Evolutionary conservation across 2,113 vertebrate genomes (phyloP), one percentile per base, ranked within the genome.

Genomic region (Ia io): DNA sequence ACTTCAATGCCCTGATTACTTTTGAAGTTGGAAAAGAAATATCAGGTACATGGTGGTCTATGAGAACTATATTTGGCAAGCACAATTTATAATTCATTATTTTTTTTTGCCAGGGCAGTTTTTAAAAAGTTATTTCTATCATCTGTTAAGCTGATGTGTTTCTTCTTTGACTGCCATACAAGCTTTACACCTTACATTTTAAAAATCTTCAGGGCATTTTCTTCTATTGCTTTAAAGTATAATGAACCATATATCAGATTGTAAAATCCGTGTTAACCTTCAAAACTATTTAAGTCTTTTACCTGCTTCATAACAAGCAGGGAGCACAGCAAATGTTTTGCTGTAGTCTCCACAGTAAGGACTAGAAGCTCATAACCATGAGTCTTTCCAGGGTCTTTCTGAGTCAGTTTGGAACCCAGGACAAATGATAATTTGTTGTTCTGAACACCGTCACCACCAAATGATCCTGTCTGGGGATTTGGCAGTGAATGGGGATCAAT

Each of bases 101-200:
- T 56, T 23, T 61, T 59, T 59, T 73, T 63, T 53, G 30, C 65
- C 37, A 92, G 78, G n/a, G 35, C 53, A 88, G 93, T 92, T 93
- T 95, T 95, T 5, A 37, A 63, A 71, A 95, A 90, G 76, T 59
- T 76, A 56, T 88, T 96, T 94, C 59, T 82, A 53, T 78, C 42
- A 51, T 88, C 16, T 83, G 74, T 92, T 78, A 80, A 83, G 74
- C 42, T 63, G 25, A 82, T 87, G 5, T 92, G 25, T 82, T 83
- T 93, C 61, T 84, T 88, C 47, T 93, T 69, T 94, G 88, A 92
- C 32, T 85, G 56, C 25, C 56, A 37, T 82, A 47, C 30, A 70
- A 83, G 73, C 76, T 86, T 85, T 85, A 53, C 69, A 59, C 12
- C 63, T 91, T 90, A 67, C 88, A 67, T 53, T 97, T 94, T 87